Base-by-base conservation (phyloP, 2,888 invertebrate genomes). In the Napeogenes inachia region DNA sequence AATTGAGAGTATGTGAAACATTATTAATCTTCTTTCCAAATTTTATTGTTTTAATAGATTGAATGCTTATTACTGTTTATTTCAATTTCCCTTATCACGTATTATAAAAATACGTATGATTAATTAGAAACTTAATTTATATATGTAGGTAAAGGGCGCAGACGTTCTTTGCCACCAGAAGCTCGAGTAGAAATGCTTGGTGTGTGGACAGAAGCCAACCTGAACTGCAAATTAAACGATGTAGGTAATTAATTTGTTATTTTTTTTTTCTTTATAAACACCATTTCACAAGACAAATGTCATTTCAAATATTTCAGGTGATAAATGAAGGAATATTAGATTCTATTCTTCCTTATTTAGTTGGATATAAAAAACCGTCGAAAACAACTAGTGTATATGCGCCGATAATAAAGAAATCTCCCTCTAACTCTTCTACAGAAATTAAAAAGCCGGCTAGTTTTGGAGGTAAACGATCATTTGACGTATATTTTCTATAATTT, bases 271-370 rank as follows among this genome's bases (percentile, higher is more conserved):
- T 2, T 38, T 38, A 38, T 38, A 3, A 38, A 8, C 4, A 6
- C 38, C 4, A 6, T 38, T 1, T 42, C 42, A 42, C 10, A 42
- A 42, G 10, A 10, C 30, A 10, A 30, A 30, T 12, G n/a, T 30
- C 2, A 3, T 10, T 30, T 10, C 30, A 12, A 30, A 10, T 50
- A 30, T 91, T 92, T 68, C 84, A 95, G 86, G 93, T 96, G 0
- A 91, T 97, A 66, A 94, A 94, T 56, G 96, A 96, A 85, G 96
- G 96, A 12, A 92, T 97, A 64, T 82, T 96, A 57, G 97, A 97
- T 83, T 95, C 96, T 0, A 94, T 97, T 62, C 81, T 96, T 56
- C 95, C 96, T 0, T 95, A 95, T 75, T 91, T 96, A 69, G 90
- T 94, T 13, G 91, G 91, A 4, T 89, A 90, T 64, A 88, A 85